Percentiles rank a stretch among this genome's conserved stretches.
Evolutionary conservation across 2,888 invertebrate genomes (phyloP).

Genomic region (Drosophila rubida): DNA sequence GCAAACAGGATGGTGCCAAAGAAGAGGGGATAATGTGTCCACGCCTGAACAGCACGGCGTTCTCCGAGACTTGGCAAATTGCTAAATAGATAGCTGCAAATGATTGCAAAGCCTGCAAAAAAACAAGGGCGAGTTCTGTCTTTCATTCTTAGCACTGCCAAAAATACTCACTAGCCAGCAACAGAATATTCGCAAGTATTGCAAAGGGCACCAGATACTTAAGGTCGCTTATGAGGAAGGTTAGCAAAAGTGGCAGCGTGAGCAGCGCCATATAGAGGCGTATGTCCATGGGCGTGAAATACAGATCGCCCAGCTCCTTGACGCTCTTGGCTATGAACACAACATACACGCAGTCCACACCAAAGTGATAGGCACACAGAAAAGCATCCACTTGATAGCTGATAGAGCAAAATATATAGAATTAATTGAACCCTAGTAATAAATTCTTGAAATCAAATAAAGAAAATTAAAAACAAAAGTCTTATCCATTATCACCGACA

Average conservation of each 20-base stretch:
- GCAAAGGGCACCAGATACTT: conserved; percentile 95
- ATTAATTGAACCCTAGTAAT: no score
- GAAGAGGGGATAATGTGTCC: conserved; percentile 89
- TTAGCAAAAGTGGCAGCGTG: conserved; percentile 88
- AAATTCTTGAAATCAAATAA: no score
- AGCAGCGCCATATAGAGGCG: conserved; percentile 86
- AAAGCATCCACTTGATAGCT: conserved; percentile 91
- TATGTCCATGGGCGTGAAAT: conserved; percentile 85
- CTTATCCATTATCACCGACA: no score
- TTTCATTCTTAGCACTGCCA: background rate
- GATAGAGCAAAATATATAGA: conserved; percentile 40
- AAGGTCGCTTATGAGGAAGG: conserved; percentile 90
- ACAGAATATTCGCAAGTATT: conserved; percentile 94
- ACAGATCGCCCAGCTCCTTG: conserved; percentile 89
- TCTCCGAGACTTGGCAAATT: conserved; percentile 86
- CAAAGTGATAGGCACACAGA: conserved; percentile 94
- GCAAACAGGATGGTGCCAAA: conserved; percentile 97
- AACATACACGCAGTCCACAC: conserved; percentile 98
- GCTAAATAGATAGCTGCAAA: conserved; percentile 91
- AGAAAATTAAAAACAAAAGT: no score
- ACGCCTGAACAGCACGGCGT: conserved; percentile 85
- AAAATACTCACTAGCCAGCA: conserved; percentile 86
- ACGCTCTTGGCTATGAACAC: conserved; percentile 95
- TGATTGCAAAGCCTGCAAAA: conserved; percentile 88
- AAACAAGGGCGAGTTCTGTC: no score